Percentiles rank a stretch among this genome's conserved stretches.
Evolutionary conservation across 2,797 vertebrate genomes (phyloP).

Genomic region (Mallotus villosus): DNA sequence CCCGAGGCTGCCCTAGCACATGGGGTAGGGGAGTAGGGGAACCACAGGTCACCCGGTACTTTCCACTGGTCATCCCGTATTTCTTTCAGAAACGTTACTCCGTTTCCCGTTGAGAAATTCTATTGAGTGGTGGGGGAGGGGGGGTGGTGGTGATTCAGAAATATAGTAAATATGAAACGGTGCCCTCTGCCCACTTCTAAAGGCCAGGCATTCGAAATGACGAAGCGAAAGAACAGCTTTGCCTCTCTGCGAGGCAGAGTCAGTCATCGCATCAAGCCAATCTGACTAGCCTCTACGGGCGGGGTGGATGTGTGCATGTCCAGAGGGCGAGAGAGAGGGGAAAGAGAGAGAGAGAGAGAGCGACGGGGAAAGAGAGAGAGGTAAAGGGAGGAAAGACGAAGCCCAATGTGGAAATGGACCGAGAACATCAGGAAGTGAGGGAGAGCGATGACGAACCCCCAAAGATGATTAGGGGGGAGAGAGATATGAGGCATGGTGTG

Average conservation of each 20-base stretch:
- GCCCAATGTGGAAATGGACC: background rate
- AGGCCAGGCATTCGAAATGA: background rate
- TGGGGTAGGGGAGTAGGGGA: too few species aligned
- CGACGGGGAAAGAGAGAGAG: background rate
- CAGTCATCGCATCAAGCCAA: constrained; percentile 34
- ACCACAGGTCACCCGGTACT: too few species aligned
- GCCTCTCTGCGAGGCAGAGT: constrained; percentile 2
- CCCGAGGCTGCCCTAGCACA: background rate
- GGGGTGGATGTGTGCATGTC: background rate
- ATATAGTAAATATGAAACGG: background rate
- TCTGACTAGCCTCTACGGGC: constrained; percentile 30
- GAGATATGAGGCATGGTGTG: constrained; percentile 34
- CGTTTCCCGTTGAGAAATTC: too few species aligned
- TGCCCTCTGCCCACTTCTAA: background rate
- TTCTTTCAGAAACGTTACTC: background rate
- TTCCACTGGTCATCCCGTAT: background rate
- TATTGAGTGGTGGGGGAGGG: too few species aligned
- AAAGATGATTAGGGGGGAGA: background rate
- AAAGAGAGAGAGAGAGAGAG: background rate
- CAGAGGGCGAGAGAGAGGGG: background rate
- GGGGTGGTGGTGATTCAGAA: background rate
- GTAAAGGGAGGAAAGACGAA: background rate
- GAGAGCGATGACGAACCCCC: background rate
- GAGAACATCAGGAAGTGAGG: background rate
- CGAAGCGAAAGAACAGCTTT: background rate